Evolutionary conservation across 1,140 invertebrate genomes (phyloP).

Genomic region (Drosophila ogumai): DNA sequence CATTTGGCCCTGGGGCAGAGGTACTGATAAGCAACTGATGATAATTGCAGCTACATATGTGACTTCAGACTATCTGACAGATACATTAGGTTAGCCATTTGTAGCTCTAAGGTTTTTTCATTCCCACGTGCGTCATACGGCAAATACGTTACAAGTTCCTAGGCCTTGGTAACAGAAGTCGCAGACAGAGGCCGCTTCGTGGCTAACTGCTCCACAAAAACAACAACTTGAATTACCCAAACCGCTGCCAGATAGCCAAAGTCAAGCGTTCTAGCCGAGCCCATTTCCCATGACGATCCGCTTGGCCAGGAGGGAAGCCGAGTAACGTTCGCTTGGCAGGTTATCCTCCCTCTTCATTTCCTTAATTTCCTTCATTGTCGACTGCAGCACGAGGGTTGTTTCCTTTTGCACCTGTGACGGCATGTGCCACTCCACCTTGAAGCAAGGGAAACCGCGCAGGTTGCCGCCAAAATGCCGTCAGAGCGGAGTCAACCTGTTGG

Average conservation of each 20-base stretch:
- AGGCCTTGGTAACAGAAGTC: constrained; percentile 54
- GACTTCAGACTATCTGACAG: constrained; percentile 25
- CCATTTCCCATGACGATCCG: constrained; percentile 69
- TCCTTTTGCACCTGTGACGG: constrained; percentile 65
- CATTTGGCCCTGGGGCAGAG: constrained; percentile 12
- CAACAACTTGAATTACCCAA: constrained; percentile 30
- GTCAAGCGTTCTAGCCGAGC: constrained; percentile 31
- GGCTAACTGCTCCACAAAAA: constrained; percentile 42
- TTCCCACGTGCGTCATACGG: constrained; percentile 66
- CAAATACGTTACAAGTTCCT: constrained; percentile 64
- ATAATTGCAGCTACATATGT: background rate
- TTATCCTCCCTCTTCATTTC: constrained; percentile 10
- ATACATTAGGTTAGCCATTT: constrained; percentile 34
- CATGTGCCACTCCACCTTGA: constrained; percentile 54
- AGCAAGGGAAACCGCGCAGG: constrained; percentile 11
- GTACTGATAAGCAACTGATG: constrained; percentile 36
- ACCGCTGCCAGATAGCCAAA: constrained; percentile 30
- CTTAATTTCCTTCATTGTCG: background rate
- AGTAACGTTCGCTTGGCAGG: constrained; percentile 42
- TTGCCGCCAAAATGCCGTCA: constrained; percentile 70
- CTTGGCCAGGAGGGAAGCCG: constrained; percentile 28
- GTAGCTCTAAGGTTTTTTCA: constrained; percentile 27
- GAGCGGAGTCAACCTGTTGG: constrained; percentile 63
- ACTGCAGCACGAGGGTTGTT: constrained; percentile 57
- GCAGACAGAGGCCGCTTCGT: constrained; percentile 47